Evolutionary conservation across 2,113 vertebrate genomes (phyloP), one percentile per base, ranked within the genome.

Genomic region (Dolichallabes microphthalmus): DNA sequence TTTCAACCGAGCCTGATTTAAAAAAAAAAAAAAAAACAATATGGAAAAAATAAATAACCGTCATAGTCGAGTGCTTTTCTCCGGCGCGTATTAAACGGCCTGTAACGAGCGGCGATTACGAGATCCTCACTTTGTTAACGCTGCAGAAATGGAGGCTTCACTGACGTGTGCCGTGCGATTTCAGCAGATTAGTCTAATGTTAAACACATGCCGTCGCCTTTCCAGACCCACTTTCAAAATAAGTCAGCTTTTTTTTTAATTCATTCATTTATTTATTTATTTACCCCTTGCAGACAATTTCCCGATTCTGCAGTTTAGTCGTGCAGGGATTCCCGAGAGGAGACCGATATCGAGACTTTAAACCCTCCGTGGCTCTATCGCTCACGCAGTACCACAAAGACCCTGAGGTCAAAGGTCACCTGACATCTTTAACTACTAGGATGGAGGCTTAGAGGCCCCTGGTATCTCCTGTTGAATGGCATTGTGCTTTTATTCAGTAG

Each of bases 151-250:
- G 61, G 85, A 82, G 27, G 27, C 61, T 88, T 88, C 81, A 89
- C 60, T 52, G 27, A 71, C 61, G 84, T 83, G 80, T 83, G 80
- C 79, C 82, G 55, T 83, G 78, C 25, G 27, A 80, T 88, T 90
- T 88, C 85, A 87, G 87, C 85, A 85, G 87, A 90, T 86, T 88
- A 83, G 79, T 30, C 53, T 88, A 89, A 90, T 89, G 76, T 86
- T 88, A 86, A 88, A 88, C 86, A 88, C 69, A 86, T 85, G 89
- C 86, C n/a, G 45, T 57, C 30, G 77, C 58, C 86, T 82, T 75
- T 78, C 58, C 87, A 84, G 86, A 80, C 86, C 32, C 35, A 80
- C 35, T 82, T 90, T 82, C 52, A 75, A 84, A 85, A 84, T 83
- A 83, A 88, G 39, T 45, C 39, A 45, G 86, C 76, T 85, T 66